These are phyloP conservation scores for Aphelenchoides avenae DNA, from an alignment of 1,140 invertebrate genomes.

Conservation along the genomic window DNA sequence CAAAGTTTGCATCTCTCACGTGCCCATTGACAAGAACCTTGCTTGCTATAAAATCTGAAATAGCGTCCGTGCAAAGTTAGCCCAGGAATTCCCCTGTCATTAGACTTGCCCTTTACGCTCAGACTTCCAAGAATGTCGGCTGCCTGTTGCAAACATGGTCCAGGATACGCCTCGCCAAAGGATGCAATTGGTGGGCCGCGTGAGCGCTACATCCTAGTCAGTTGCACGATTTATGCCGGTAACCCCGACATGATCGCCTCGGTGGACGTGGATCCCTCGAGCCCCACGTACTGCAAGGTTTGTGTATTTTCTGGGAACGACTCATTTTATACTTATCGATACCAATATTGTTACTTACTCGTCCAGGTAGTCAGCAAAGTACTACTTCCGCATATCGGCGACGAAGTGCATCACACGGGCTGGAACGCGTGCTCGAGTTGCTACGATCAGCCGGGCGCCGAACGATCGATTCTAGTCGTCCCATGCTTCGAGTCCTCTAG, in stretches of 20 bases:
- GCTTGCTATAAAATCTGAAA: no score
- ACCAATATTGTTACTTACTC: background rate
- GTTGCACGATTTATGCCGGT: constrained; percentile 23
- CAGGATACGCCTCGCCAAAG: constrained; percentile 24
- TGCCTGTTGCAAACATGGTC: background rate
- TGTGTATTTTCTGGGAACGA: background rate
- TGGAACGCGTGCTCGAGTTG: constrained; percentile 44
- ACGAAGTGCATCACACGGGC: constrained; percentile 41
- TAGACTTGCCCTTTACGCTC: no score
- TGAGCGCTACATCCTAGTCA: constrained; percentile 33
- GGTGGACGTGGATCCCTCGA: constrained; percentile 35
- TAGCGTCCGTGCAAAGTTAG: no score
- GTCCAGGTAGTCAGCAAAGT: constrained; percentile 26
- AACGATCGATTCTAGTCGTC: constrained; percentile 27
- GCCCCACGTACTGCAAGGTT: constrained; percentile 34
- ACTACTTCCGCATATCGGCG: constrained; percentile 30
- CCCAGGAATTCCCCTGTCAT: no score
- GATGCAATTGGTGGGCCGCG: constrained; percentile 30
- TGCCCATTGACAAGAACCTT: no score
- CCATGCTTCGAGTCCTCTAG: constrained; percentile 34
- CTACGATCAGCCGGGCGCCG: background rate
- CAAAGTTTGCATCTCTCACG: no score
- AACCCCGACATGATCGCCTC: constrained; percentile 21
- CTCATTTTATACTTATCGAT: background rate
- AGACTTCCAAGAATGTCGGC: no score